Evolutionary conservation across 2,797 vertebrate genomes (phyloP).

Genomic region (Amblyraja radiata): DNA sequence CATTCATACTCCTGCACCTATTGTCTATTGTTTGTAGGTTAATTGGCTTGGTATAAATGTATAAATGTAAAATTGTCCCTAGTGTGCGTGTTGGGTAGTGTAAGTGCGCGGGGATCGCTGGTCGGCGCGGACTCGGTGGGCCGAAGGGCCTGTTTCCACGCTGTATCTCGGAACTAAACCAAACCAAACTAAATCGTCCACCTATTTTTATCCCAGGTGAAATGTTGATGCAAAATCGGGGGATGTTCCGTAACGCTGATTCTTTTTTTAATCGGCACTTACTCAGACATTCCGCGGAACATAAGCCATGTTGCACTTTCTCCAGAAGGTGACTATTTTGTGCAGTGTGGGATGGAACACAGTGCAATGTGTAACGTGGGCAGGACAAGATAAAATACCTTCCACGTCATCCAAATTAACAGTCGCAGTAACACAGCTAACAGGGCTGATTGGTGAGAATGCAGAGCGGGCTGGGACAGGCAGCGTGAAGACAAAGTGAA

Average conservation of each 20-base stretch:
- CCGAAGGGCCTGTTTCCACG: no score
- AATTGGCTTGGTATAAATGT: no score
- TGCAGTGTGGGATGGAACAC: slow-evolving; percentile 20
- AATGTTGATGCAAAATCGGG: background rate
- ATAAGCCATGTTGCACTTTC: slow-evolving; percentile 20
- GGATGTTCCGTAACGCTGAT: background rate
- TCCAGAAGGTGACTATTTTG: background rate
- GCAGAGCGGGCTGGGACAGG: background rate
- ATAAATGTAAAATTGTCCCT: no score
- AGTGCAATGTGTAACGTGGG: slow-evolving; percentile 18
- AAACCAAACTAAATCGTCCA: no score
- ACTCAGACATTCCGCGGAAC: slow-evolving; percentile 13
- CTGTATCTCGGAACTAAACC: no score
- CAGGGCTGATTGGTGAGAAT: background rate
- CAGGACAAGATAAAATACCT: background rate
- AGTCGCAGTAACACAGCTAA: slow-evolving; percentile 24
- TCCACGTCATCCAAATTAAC: slow-evolving; percentile 4
- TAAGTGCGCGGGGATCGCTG: no score
- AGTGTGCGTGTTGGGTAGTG: no score
- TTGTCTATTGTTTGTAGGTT: no score
- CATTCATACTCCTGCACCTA: no score
- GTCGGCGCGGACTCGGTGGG: no score
- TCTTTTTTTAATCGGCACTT: background rate
- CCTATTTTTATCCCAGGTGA: background rate
- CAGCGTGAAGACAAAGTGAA: background rate